Evolutionary conservation across 2,888 invertebrate genomes (phyloP), one percentile per base, ranked within the genome.

Genomic region (Zygaena filipendulae): DNA sequence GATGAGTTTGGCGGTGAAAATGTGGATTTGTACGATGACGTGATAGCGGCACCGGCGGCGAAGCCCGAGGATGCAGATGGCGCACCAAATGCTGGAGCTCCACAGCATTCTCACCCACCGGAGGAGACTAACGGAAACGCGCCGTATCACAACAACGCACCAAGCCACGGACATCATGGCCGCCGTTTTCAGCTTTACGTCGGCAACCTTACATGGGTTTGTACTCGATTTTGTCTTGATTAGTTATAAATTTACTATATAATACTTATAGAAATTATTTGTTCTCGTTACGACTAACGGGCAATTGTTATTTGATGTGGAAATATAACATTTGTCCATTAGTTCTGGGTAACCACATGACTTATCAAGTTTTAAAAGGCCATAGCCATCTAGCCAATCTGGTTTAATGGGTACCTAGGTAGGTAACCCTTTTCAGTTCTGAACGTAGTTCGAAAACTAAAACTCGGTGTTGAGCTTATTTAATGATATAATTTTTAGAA

Each of bases 151-250:
- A 88, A 87, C 71, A 82, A 85, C 64, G 86, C 86, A 45, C 86
- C 87, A 55, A 86, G 82, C 56, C 87, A 88, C 40, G 88, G 87
- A 59, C 77, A 87, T 67, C 88, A 90, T 47, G 88, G 88, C 71
- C 85, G 94, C 54, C 86, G 92, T 56, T 91, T 91, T 67, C 95
- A 96, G 67, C 84, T 97, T 23, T 99, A 99, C 79, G 90, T 99
- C 57, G 98, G 98, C 55, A 99, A 99, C 81, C 86, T 99, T 45
- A 97, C 97, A 51, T 99, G 99, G 97, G 95, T 95, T 85, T 81
- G 86, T 74, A 77, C 69, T 49, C 54, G 51, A 71, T 62, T 72
- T 67, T 72, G 45, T 47, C 47, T 71, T 50, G 56, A 55, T 49
- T 68, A 63, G 57, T 50, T 51, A 37, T 35, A 16, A 6, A 16